Evolutionary conservation across 2,113 vertebrate species (phyloP), one percentile per base, ranked within the genome.

Genomic region (Epinephelus cyanopodus): DNA sequence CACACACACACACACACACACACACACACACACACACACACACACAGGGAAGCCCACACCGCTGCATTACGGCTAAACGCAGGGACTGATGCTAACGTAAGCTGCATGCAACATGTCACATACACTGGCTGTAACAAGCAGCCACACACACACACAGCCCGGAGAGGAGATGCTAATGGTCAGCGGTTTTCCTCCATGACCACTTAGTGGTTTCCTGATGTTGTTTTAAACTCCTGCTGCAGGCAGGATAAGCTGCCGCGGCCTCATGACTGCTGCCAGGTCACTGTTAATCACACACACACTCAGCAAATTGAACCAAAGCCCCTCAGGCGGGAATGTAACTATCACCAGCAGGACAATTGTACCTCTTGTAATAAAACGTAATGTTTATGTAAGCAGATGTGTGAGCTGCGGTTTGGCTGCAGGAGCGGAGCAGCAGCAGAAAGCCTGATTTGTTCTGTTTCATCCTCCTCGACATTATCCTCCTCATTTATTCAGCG

Each of bases 221-320:
- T 78, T 77, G 83, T 75, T 81, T 88, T 76, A 63, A 78, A 87
- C 65, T 81, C 69, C 25, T 70, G 75, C 73, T 77, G 60, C 64
- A 74, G 70, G 69, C 77, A 7, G 78, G 39, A 50, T 57, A n/a
- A 25, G 64, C n/a, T 14, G 64, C 53, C 63, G 64, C 17, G 5
- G 58, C 77, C 21, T 63, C 39, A 17, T 1, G 27, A 27, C 74
- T 6, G 23, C 72, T 72, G 57, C 63, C 37, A 62, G 52, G 68
- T 53, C 74, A 68, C 45, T 64, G 48, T 74, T 76, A 81, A 82
- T 77, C 83, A 58, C 3, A 58, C 60, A 53, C 27, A 45, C 39
- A 65, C 62, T 14, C 62, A 45, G 29, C 42, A 50, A 69, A 82
- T 8, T 54, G 54, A 84, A 53, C 45, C 52, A 3, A 65, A 74